Percentiles rank a stretch among this genome's conserved stretches.
Conservation (phyloP, 35 echinoderm and acorn worm species). For the Lytechinus pictus region DNA sequence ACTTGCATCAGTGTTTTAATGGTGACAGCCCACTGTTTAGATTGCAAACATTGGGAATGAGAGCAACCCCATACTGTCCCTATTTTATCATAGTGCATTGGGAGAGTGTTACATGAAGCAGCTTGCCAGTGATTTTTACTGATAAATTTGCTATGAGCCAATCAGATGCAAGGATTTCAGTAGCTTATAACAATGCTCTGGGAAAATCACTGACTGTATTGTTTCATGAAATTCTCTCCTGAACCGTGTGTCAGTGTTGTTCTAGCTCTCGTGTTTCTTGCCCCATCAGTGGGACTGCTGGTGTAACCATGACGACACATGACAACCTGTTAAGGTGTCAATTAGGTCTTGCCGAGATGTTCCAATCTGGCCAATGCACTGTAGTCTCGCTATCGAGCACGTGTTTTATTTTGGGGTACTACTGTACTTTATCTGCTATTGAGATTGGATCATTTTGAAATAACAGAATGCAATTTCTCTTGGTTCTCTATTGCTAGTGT, state of each 20-base stretch:
- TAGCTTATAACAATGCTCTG: too few relatives aligned
- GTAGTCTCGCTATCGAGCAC: background rate
- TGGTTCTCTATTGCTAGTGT: too few relatives aligned
- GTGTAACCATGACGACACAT: background rate
- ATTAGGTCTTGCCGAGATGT: conserved; percentile 10
- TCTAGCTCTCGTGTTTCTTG: conserved; percentile 2
- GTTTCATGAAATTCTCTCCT: background rate
- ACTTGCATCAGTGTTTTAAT: background rate
- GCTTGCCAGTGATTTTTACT: too few relatives aligned
- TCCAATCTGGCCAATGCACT: background rate
- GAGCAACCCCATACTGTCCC: background rate
- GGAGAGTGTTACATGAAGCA: too few relatives aligned
- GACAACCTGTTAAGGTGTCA: conserved; percentile 17
- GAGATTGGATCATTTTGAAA: background rate
- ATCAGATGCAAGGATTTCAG: too few relatives aligned
- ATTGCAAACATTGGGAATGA: background rate
- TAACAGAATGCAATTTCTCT: too few relatives aligned
- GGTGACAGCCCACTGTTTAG: background rate
- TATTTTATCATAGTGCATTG: background rate
- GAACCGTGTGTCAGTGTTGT: conserved; percentile 16
- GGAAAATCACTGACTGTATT: too few relatives aligned
- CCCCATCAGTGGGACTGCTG: background rate
- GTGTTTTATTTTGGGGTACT: background rate
- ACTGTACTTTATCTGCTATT: background rate
- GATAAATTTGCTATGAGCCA: too few relatives aligned